phyloP scores from a whole-genome alignment of 1,140 invertebrate species.

The Vanessa tameamea region DNA sequence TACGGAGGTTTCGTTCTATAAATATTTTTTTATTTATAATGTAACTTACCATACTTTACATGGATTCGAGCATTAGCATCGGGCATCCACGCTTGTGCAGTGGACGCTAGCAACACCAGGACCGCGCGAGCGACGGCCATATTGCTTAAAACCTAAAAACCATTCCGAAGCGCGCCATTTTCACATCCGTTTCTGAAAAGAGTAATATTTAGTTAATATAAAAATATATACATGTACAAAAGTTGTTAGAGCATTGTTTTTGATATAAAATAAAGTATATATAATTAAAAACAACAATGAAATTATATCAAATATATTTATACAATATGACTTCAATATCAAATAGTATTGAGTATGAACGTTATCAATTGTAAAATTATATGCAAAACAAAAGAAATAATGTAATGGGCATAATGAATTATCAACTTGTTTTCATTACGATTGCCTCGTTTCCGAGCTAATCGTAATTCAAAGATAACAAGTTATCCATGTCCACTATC shows the following conservation, averaged over 20 bases:
- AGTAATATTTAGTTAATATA: slow-evolving; percentile 21
- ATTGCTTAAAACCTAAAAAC: slow-evolving; percentile 56
- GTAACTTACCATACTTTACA: slow-evolving; percentile 69
- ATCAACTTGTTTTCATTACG: slow-evolving; percentile 15
- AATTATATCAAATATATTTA: too few relatives aligned
- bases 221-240: too few relatives aligned
- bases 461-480: slow-evolving; percentile 20
- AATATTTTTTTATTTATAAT: not conserved
- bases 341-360: not conserved
- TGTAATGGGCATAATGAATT: slow-evolving; percentile 14
- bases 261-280: not conserved
- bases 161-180: slow-evolving; percentile 68
- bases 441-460: slow-evolving; percentile 3
- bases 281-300: too few relatives aligned
- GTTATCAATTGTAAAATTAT: slow-evolving; percentile 13
- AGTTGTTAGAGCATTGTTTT: too few relatives aligned
- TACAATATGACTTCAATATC: too few relatives aligned
- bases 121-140: slow-evolving; percentile 75
- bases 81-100: slow-evolving; percentile 77
- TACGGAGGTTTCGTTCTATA: not conserved
- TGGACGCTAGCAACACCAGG: slow-evolving; percentile 69
- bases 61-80: slow-evolving; percentile 73
- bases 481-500: slow-evolving; percentile 12
- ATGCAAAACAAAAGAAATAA: slow-evolving; percentile 11
- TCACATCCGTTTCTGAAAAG: slow-evolving; percentile 56